Base-by-base conservation (phyloP, 2,797 vertebrate genomes). In the Kryptopterus vitreolus region DNA sequence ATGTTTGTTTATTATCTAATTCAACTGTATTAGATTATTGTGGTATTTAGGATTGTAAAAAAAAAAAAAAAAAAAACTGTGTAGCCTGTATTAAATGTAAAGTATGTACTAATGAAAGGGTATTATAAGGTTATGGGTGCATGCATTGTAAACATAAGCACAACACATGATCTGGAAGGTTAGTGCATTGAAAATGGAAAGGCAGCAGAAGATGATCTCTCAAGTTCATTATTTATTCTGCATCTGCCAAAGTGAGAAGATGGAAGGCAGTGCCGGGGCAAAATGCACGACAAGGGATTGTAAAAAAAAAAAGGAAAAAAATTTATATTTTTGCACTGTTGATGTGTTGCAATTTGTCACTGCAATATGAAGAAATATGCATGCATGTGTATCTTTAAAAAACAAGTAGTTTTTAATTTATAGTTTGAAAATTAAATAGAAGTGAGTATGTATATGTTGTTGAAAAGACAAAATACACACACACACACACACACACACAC, bases 171-270 rank as follows among this genome's bases (percentile, higher is more conserved):
- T 57, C 62, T 57, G 50, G 50, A 77, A 68, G 62, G 62, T 55
- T 57, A 29, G 18, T 26, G 76, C 22, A 55, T 22, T 66, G 31
- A 43, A 66, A 77, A 66, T 29, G 63, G 50, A 68, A 26, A 78
- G 52, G 53, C 76, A 69, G 76, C 76, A 78, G 76, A 78, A 78
- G 58, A 57, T 68, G 76, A 78, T 78, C 76, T 66, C 63, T 46
- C 52, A 5, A 8, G 33, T 80, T 59, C 38, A 71, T 71, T 66
- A 33, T 65, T 43, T 84, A 69, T 76, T 62, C 35, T 62, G 48
- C 26, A 38, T 52, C 33, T 68, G 76, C 33, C 52, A 43, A 57
- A 57, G 29, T 76, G 29, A 76, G 59, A 62, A 52, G 46, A 50
- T 52, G 48, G 43, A 18, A 71, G 52, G 26, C 68, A 31, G 18